Evolutionary conservation across 1,140 invertebrate species (phyloP).

Genomic region (Solenopsis invicta): DNA sequence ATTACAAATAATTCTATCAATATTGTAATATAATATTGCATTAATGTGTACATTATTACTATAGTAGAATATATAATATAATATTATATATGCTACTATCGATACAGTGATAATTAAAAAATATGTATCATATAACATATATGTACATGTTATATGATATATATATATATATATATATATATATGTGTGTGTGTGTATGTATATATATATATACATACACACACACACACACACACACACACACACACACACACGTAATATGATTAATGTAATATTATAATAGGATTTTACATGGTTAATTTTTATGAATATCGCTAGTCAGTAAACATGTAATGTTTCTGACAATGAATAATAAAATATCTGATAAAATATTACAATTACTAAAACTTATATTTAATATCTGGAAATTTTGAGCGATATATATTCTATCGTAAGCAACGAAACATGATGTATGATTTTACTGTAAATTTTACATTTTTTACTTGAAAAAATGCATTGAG

Average conservation of each 20-base stretch:
- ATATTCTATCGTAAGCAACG: neutral
- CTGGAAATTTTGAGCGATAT: conserved; percentile 37
- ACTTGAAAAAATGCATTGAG: neutral
- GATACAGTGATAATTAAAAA: neutral
- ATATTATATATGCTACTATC: neutral
- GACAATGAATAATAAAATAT: conserved; percentile 9
- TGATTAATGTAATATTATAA: conserved; percentile 22
- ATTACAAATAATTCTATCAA: conserved; percentile 15
- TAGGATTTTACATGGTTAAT: conserved; percentile 36
- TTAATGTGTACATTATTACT: neutral
- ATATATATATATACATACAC: too few relatives aligned
- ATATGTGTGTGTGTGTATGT: too few relatives aligned
- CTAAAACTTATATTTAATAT: conserved; percentile 12
- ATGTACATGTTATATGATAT: neutral
- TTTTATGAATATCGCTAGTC: conserved; percentile 7
- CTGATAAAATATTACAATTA: neutral
- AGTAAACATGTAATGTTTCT: neutral
- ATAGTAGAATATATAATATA: neutral
- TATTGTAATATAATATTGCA: conserved; percentile 3
- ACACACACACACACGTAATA: too few relatives aligned
- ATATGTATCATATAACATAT: neutral
- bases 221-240: too few relatives aligned
- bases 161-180: conserved; percentile 21
- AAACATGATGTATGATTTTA: neutral
- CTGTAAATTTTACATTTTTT: conserved; percentile 15